phyloP scores from a whole-genome alignment of 2,797 vertebrate genomes.

The Helostoma temminkii region DNA sequence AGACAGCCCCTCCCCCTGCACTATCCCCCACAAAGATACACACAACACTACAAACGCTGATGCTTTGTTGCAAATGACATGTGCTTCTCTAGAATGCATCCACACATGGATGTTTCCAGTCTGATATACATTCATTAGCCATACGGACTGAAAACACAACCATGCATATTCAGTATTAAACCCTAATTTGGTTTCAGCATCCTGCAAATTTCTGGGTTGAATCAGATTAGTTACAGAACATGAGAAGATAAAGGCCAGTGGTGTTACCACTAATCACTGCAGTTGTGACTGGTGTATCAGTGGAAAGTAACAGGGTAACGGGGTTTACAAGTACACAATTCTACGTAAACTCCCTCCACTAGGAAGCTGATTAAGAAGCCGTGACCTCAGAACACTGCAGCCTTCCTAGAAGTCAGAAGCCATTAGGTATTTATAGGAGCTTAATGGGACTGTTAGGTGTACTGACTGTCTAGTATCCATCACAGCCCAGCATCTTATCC shows the following conservation, averaged over 20 bases:
- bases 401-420: constrained; percentile 80
- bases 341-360: constrained; percentile 50
- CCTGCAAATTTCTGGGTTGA: constrained; percentile 13
- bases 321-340: constrained; percentile 50
- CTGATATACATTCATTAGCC: constrained; percentile 42
- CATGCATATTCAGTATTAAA: constrained; percentile 12
- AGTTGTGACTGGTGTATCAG: constrained; percentile 10
- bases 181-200: constrained; percentile 35
- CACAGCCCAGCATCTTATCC: constrained; percentile 52
- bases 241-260: constrained; percentile 29
- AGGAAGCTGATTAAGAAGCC: constrained; percentile 68
- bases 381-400: constrained; percentile 64
- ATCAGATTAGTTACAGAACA: constrained; percentile 15
- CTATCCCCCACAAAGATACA: constrained; percentile 64
- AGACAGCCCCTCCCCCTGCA: constrained; percentile 77
- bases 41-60: constrained; percentile 55
- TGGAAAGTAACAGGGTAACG: constrained; percentile 52
- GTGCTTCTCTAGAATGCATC: constrained; percentile 57
- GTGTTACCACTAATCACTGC: constrained; percentile 25
- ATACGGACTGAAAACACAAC: constrained; percentile 36
- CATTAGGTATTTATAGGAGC: constrained; percentile 81
- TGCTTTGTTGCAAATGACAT: constrained; percentile 73
- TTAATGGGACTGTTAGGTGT: constrained; percentile 68
- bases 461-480: constrained; percentile 52
- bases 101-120: constrained; percentile 28